phyloP scores from a whole-genome alignment of 2,113 vertebrate species.

The Lipophrys pholis region DNA sequence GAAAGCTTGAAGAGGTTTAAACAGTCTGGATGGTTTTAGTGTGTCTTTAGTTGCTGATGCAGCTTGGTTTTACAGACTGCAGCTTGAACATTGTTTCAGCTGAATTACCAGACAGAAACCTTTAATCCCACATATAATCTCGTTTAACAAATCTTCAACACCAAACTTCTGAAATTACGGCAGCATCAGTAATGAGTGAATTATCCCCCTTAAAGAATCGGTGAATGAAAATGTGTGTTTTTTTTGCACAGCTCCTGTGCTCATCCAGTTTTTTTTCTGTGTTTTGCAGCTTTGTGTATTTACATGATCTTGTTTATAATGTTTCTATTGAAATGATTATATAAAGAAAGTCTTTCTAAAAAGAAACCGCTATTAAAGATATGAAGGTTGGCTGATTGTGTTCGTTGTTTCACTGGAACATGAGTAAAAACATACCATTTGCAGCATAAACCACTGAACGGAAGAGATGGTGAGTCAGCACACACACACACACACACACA shows the following conservation, averaged over 20 bases:
- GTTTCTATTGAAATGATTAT: conserved; percentile 51
- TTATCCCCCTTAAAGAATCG: no score
- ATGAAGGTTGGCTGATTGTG: neutral
- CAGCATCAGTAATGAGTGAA: neutral
- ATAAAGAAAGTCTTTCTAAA: conserved; percentile 35
- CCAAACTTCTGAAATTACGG: neutral
- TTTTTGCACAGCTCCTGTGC: neutral
- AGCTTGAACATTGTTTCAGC: neutral
- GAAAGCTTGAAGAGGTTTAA: neutral
- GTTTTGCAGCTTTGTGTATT: conserved; percentile 11
- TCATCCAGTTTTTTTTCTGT: conserved; percentile 14
- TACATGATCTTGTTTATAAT: conserved; percentile 1
- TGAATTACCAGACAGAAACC: neutral
- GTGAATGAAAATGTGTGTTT: neutral
- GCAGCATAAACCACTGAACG: neutral
- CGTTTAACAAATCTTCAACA: no score
- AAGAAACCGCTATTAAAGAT: neutral
- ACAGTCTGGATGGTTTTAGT: neutral
- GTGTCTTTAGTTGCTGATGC: neutral
- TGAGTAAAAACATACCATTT: neutral
- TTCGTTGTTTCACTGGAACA: neutral
- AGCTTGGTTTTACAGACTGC: conserved; percentile 7
- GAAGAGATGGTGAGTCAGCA: neutral
- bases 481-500: neutral
- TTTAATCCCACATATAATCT: neutral